A percentile compares a stretch with the other conserved stretches of the same genome.
Conservation (phyloP, 1,140 invertebrate genomes). For the Lysiphlebus fabarum region DNA sequence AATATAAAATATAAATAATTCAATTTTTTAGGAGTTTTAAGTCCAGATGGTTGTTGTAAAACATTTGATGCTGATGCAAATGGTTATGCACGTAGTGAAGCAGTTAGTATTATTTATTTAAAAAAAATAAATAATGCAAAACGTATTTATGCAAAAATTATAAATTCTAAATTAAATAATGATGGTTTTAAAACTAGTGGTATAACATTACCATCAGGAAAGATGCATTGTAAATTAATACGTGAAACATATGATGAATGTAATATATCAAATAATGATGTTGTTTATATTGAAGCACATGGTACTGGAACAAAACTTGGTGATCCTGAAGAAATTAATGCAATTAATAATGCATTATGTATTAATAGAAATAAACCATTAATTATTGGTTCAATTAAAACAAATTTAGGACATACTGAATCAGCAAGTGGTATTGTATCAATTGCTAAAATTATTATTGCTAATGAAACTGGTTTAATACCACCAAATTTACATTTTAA, state of each 20-base stretch:
- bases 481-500: slow-evolving; percentile 74
- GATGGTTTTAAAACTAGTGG: slow-evolving; percentile 83
- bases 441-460: slow-evolving; percentile 72
- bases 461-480: slow-evolving; percentile 67
- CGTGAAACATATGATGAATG: slow-evolving; percentile 83
- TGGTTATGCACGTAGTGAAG: slow-evolving; percentile 73
- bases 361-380: slow-evolving; percentile 66
- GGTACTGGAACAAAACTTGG: slow-evolving; percentile 80
- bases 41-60: slow-evolving; percentile 81
- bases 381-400: slow-evolving; percentile 85
- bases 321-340: slow-evolving; percentile 85
- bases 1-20: background rate
- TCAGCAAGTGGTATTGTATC: slow-evolving; percentile 84
- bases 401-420: slow-evolving; percentile 91
- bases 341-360: slow-evolving; percentile 79
- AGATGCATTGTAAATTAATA: slow-evolving; percentile 75
- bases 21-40: slow-evolving; percentile 71
- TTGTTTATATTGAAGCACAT: slow-evolving; percentile 88
- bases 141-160: slow-evolving; percentile 69
- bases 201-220: slow-evolving; percentile 87
- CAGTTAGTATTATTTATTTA: slow-evolving; percentile 73
- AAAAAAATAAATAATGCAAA: slow-evolving; percentile 78
- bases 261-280: slow-evolving; percentile 64
- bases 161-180: slow-evolving; percentile 70
- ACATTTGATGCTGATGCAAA: slow-evolving; percentile 81